phyloP scores from a whole-genome alignment of 2,113 vertebrate species.

The Falcunculus frontatus region DNA sequence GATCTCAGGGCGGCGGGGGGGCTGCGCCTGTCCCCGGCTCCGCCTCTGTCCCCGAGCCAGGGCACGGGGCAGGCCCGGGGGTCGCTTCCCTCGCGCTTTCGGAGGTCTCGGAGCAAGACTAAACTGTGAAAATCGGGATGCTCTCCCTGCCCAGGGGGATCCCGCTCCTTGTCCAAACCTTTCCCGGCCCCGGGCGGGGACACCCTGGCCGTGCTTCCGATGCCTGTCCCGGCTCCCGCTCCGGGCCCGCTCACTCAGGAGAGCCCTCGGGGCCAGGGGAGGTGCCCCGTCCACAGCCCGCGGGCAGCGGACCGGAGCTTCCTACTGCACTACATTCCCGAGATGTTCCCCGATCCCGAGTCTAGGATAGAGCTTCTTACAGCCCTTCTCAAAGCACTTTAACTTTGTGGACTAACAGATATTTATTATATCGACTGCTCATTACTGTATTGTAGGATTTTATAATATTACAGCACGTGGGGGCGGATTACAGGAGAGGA shows the following conservation, averaged over 20 bases:
- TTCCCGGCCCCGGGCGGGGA: neutral
- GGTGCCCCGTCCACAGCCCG: rapidly evolving
- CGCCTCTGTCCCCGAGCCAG: neutral
- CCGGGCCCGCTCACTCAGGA: neutral
- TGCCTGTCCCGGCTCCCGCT: neutral
- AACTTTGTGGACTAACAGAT: conserved; percentile 71
- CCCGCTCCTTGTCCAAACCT: neutral
- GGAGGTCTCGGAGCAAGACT: neutral
- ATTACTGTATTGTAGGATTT: neutral
- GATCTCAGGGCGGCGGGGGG: neutral
- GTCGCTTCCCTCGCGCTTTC: neutral
- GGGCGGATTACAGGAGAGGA: neutral
- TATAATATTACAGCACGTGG: neutral
- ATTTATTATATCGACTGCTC: conserved; percentile 64
- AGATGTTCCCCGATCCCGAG: neutral
- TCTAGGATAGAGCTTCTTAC: conserved; percentile 9
- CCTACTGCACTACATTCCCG: conserved; percentile 46
- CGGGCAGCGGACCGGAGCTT: conserved; percentile 23
- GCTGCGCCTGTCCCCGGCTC: neutral
- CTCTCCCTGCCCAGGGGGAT: neutral
- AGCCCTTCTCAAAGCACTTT: conserved; percentile 75
- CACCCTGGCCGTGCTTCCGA: neutral
- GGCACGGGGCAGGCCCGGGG: neutral
- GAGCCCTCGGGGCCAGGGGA: neutral
- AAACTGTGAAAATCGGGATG: conserved; percentile 73